Conservation (phyloP, 2,888 invertebrate genomes). For the Megamerina dolium region DNA sequence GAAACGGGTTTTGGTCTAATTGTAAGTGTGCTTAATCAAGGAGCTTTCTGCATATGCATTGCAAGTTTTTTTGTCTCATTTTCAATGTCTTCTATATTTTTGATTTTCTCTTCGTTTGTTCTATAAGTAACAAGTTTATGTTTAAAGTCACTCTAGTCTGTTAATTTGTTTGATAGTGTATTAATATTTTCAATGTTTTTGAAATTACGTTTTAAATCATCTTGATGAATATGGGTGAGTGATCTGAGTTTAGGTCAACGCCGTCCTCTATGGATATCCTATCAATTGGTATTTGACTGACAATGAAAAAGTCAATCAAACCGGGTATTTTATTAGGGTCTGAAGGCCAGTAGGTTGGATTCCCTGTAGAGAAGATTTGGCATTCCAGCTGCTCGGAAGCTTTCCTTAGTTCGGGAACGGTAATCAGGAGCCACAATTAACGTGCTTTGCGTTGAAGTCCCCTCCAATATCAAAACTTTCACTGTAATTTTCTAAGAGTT, state of each 20-base stretch:
- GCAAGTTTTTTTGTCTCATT: background rate
- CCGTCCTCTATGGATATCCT: background rate
- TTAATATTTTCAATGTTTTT: background rate
- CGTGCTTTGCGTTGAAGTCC: no score
- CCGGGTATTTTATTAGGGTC: background rate
- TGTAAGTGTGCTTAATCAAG: background rate
- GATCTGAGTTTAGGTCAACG: no score
- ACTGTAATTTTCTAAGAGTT: background rate
- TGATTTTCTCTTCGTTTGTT: no score
- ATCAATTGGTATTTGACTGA: no score
- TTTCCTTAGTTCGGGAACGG: background rate
- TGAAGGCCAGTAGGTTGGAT: conserved; percentile 4
- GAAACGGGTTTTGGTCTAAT: background rate
- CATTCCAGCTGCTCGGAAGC: background rate
- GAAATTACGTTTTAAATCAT: background rate
- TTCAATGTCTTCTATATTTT: background rate
- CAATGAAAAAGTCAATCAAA: no score
- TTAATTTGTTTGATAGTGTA: background rate
- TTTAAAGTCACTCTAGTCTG: no score
- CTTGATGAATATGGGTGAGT: background rate
- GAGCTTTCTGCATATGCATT: background rate
- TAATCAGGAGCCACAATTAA: background rate
- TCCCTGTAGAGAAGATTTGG: background rate
- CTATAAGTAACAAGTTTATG: no score
- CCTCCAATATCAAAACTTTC: conserved; percentile 1